Percentiles rank a stretch among this genome's conserved stretches.
phyloP scores from a whole-genome alignment of 2,888 invertebrate species.

The Pseudococcus longispinus region DNA sequence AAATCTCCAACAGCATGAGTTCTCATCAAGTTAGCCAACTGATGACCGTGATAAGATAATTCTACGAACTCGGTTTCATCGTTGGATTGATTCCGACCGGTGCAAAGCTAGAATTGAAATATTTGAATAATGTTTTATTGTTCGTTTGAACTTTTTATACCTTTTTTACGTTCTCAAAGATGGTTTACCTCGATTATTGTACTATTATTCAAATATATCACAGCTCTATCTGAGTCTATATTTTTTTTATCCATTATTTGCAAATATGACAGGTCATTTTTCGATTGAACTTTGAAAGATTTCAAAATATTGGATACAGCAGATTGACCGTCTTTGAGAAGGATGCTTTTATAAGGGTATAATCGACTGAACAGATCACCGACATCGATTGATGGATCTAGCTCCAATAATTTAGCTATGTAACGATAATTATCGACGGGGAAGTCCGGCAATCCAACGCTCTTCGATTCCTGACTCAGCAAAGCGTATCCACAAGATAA shows the following conservation, averaged over 20 bases:
- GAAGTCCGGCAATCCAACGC: slow-evolving; percentile 85
- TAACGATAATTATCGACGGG: slow-evolving; percentile 80
- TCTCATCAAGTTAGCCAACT: slow-evolving; percentile 79
- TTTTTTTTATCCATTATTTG: slow-evolving; percentile 28
- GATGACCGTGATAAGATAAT: slow-evolving; percentile 76
- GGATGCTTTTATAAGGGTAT: slow-evolving; percentile 83
- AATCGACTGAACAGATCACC: slow-evolving; percentile 74
- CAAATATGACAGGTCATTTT: background rate
- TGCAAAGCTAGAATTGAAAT: background rate
- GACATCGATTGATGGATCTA: slow-evolving; percentile 52
- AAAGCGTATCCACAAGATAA: slow-evolving; percentile 82
- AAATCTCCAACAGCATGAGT: slow-evolving; percentile 83
- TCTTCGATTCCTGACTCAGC: slow-evolving; percentile 74
- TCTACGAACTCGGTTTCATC: slow-evolving; percentile 2
- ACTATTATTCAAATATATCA: slow-evolving; percentile 51
- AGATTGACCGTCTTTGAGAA: slow-evolving; percentile 77
- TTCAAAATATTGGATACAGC: slow-evolving; percentile 76
- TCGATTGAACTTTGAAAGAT: slow-evolving; percentile 65
- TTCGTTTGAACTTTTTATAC: background rate
- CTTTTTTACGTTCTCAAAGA: background rate
- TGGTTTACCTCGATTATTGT: slow-evolving; percentile 13
- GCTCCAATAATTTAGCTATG: slow-evolving; percentile 74
- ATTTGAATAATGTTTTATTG: background rate
- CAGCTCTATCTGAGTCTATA: slow-evolving; percentile 13
- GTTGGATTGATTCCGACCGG: background rate